Base-by-base conservation (phyloP, 2,113 vertebrate genomes). In the Alethe diademata region DNA sequence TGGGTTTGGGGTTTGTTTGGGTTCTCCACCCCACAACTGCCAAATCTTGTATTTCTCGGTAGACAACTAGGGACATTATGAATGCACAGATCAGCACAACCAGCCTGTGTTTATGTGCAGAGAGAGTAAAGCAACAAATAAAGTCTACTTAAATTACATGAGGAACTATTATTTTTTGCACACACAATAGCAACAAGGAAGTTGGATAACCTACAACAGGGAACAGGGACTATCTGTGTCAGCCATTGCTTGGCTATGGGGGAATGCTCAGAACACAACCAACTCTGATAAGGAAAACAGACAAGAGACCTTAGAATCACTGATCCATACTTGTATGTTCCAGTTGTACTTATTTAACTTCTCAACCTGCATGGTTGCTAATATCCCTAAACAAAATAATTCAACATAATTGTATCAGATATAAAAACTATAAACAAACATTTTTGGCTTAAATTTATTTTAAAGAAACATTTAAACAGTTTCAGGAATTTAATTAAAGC, bases 41-140 rank as follows among this genome's bases (percentile, higher is more conserved):
- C 48, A 70, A 78, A 48, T 1, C 0, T 17, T 65, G 5, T 8
- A n/a, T 2, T 3, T 66, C 35, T 42, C 65, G 17, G 5, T 38
- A 83, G 57, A 58, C 25, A 71, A 2, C 12, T 23, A 36, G 2
- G 6, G 61, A 45, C 26, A 14, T 25, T 11, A 70, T 20, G n/a
- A 88, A 86, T 7, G 7, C 40, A 67, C 4, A 42, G 25, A 42
- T 15, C 33, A 35, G 9, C 54, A 23, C 16, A n/a, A 76, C 8
- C 40, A 84, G 56, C 45, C 20, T 2, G 0, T 25, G 33, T 14
- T 66, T 26, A 51, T 4, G 3, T 18, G 43, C 25, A 18, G 60
- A 45, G 14, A n/a, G 14, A 40, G 19, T 14, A 91, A n/a, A 92
- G 45, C 58, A 72, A 47, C 6, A 24, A 64, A 72, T 36, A 72